Evolutionary conservation across 2,797 vertebrate genomes (phyloP), one percentile per base, ranked within the genome.

Genomic region (Pangasius macronema): DNA sequence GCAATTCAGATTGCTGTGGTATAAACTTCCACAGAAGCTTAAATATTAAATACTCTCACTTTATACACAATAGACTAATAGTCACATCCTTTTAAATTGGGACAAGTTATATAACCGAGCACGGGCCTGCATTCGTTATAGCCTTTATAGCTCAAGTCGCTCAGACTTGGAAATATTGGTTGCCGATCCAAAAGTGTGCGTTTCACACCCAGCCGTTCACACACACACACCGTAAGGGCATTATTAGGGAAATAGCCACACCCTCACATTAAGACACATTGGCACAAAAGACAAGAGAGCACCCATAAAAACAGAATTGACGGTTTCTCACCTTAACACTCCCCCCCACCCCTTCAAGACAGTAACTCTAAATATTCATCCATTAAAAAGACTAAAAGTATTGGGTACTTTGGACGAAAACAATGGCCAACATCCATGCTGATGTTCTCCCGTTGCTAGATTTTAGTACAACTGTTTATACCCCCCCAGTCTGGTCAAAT

Each of bases 191-290:
- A 63, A n/a, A 39, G 30, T 51, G 16, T 36, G 49, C 49, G n/a
- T 72, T 53, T 83, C 67, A 73, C 65, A 85, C 65, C 49, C 16
- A 49, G 27, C 46, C 72, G 67, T 30, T 59, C 85, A 76, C 68
- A 68, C 14, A 83, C 72, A 82, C 16, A 84, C 73, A 83, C 33
- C 5, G 16, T 77, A 53, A 30, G 75, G n/a, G 76, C 27, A 79
- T 51, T 63, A 33, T 55, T 27, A 27, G 20, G n/a, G 68, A 82
- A 67, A 42, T 33, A 89, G 46, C 76, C 87, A 87, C 75, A 79
- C 84, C 68, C 61, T 80, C 86, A 89, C 86, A 77, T 75, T 65
- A 65, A 75, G 8, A 88, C 53, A 87, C 61, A 77, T 81, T 42
- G 46, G 76, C 55, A 86, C 77, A 87, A 53, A 85, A 30, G 49